Conservation (phyloP, 1,140 invertebrate genomes). For the Anagrus nilaparvatae region DNA sequence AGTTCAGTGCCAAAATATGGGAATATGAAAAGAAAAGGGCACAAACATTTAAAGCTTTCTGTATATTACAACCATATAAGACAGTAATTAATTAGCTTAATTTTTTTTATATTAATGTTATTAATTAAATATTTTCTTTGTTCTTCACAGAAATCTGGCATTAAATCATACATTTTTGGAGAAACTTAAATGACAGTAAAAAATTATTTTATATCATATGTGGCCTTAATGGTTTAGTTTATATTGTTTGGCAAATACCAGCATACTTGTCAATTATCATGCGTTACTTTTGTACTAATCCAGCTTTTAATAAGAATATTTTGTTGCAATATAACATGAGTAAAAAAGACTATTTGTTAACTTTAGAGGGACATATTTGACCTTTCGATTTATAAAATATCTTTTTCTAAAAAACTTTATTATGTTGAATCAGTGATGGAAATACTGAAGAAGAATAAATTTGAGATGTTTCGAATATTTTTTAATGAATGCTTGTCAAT, state of each 20-base stretch:
- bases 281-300: constrained; percentile 76
- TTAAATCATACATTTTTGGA: constrained; percentile 64
- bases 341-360: no score
- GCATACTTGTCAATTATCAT: constrained; percentile 61
- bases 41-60: constrained; percentile 48
- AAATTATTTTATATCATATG: constrained; percentile 73
- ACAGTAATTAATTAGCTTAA: constrained; percentile 5
- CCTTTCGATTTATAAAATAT: no score
- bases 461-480: no score
- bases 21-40: constrained; percentile 74
- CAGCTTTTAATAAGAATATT: constrained; percentile 62
- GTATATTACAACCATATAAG: constrained; percentile 27
- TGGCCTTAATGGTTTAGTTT: constrained; percentile 68
- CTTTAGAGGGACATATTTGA: no score
- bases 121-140: constrained; percentile 17
- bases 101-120: constrained; percentile 13
- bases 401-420: no score
- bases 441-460: no score
- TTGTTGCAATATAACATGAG: no score
- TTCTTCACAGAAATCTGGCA: constrained; percentile 45
- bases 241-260: constrained; percentile 71
- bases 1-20: constrained; percentile 77
- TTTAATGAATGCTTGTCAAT: no score
- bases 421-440: no score
- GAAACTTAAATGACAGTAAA: constrained; percentile 57